Base-by-base conservation (phyloP, 2,888 invertebrate species). In the Himalopsyche japonica region DNA sequence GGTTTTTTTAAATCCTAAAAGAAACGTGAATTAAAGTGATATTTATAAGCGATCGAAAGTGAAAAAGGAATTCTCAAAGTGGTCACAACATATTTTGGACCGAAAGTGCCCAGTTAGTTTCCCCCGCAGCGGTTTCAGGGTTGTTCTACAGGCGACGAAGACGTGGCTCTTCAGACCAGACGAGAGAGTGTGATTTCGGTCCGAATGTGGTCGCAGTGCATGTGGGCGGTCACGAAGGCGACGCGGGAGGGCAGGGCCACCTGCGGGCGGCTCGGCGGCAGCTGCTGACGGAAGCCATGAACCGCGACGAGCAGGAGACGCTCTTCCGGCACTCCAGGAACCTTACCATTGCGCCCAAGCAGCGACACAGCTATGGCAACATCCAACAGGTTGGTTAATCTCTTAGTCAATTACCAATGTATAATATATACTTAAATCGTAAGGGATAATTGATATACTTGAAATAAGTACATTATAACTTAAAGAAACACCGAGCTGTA, bases 241-340 rank as follows among this genome's bases (percentile, higher is more conserved):
- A 24, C 47, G 15, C 30, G 32, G 47, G 80, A 81, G 24, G 57
- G n/a, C 77, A 77, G 24, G 32, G 80, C 64, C 30, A n/a, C 49
- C 57, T 57, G 79, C 34, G 64, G 48, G 30, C 34, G n/a, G 27
- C n/a, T n/a, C 43, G 47, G n/a, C 20, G 70, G 4, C 70, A 70
- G 70, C 70, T 70, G 70, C 70, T 70, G 70, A 70, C 70, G 70
- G 76, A 27, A 79, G 85, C 83, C 88, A 94, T 94, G 94, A 94
- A 94, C 91, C 92, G 94, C 86, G 93, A 93, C 87, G 94, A 94
- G 89, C 94, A 94, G 90, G 94, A 94, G 89, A 93, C 91, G 88
- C 90, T 94, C 88, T 94, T 93, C 89, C 91, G 94, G 87, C 94
- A 94, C 88, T 94, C 94, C 87, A 92, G 94, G 87, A 93, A 93